Percentiles rank a stretch among this genome's conserved stretches.
Evolutionary conservation across 2,113 vertebrate species (phyloP).

Genomic region (Sorex fumeus): DNA sequence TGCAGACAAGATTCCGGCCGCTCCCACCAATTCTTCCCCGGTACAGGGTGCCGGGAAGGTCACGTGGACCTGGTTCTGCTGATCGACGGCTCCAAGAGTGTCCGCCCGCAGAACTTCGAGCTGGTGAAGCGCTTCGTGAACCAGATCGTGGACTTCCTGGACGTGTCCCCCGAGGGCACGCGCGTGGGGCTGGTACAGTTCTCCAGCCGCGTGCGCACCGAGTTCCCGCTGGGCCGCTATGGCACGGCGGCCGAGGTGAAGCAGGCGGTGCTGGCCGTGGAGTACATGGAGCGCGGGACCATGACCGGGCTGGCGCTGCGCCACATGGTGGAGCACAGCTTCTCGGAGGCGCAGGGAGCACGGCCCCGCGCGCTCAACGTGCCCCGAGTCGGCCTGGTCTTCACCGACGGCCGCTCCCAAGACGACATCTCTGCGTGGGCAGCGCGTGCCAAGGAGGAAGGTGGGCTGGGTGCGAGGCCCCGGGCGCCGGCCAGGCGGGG

Average conservation of each 20-base stretch:
- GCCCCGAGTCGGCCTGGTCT: slow-evolving; percentile 95
- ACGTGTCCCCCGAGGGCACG: slow-evolving; percentile 94
- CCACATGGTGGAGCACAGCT: slow-evolving; percentile 98
- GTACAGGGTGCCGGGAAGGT: slow-evolving; percentile 93
- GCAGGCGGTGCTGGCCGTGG: slow-evolving; percentile 94
- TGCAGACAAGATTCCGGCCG: not conserved
- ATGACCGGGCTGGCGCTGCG: slow-evolving; percentile 98
- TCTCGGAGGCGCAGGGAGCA: slow-evolving; percentile 93
- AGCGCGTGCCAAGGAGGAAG: slow-evolving; percentile 95
- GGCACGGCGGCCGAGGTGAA: slow-evolving; percentile 94
- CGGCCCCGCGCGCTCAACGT: slow-evolving; percentile 90
- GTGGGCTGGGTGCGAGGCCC: slow-evolving; percentile 84
- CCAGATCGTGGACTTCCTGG: slow-evolving; percentile 96
- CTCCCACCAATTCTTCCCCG: not conserved
- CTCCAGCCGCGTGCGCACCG: slow-evolving; percentile 96
- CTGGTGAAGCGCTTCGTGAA: slow-evolving; percentile 98
- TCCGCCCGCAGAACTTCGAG: slow-evolving; percentile 97
- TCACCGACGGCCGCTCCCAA: slow-evolving; percentile 98
- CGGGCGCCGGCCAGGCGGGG: not conserved
- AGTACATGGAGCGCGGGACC: slow-evolving; percentile 99
- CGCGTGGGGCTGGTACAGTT: slow-evolving; percentile 97
- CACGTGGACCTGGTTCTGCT: slow-evolving; percentile 96
- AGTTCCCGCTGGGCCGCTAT: slow-evolving; percentile 96
- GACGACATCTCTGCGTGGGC: slow-evolving; percentile 97
- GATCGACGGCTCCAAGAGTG: slow-evolving; percentile 97